Conservation (phyloP, 2,888 invertebrate genomes). For the Cephalotes varians region DNA sequence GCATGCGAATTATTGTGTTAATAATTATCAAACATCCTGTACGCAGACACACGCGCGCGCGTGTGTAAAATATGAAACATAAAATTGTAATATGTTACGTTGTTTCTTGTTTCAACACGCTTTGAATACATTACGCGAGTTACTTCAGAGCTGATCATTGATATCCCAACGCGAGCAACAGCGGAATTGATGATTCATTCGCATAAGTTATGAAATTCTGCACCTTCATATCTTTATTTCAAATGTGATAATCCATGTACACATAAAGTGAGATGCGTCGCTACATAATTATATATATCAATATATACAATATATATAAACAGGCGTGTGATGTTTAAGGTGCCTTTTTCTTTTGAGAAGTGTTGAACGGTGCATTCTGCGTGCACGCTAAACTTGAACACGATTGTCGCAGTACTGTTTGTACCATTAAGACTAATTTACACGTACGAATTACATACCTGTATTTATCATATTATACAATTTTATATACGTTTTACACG, state of each 20-base stretch:
- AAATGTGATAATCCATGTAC: constrained; percentile 81
- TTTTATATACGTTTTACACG: constrained; percentile 35
- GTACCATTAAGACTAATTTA: constrained; percentile 20
- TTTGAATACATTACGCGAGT: neutral
- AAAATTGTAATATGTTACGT: neutral
- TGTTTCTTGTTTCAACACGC: neutral
- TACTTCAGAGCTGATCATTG: neutral
- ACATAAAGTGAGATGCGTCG: constrained; percentile 68
- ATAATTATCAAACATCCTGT: no score
- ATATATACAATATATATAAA: constrained; percentile 45
- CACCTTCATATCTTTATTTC: constrained; percentile 76
- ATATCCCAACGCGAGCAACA: neutral
- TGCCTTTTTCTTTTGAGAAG: constrained; percentile 59
- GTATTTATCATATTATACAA: constrained; percentile 7
- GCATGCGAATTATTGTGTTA: no score
- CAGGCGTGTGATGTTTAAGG: constrained; percentile 59
- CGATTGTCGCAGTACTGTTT: neutral
- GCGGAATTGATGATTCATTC: constrained; percentile 26
- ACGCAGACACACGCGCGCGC: no score
- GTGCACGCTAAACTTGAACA: neutral
- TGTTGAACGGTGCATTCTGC: constrained; percentile 10
- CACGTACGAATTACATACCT: neutral
- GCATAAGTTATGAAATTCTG: neutral
- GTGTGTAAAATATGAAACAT: neutral
- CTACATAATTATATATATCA: constrained; percentile 64